Evolutionary conservation across 2,888 invertebrate genomes (phyloP).

Genomic region (Philereme vetulata): DNA sequence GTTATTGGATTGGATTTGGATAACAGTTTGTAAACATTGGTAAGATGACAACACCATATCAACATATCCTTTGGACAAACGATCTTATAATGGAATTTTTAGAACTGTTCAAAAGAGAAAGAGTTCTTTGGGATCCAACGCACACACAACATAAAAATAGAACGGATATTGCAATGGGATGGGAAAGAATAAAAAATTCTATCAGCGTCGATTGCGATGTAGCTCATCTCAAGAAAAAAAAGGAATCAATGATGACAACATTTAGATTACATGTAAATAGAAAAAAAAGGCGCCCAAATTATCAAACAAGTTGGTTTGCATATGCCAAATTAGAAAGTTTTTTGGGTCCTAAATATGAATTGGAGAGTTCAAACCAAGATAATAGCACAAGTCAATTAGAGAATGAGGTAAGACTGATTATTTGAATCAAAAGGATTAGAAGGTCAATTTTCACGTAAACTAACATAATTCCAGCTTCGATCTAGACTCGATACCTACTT

Average conservation of each 20-base stretch:
- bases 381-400: slow-evolving; percentile 52
- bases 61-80: slow-evolving; percentile 66
- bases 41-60: slow-evolving; percentile 26
- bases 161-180: slow-evolving; percentile 64
- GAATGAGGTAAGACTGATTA: background rate
- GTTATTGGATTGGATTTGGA: background rate
- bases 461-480: too few relatives aligned
- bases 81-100: slow-evolving; percentile 69
- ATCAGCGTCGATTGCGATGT: slow-evolving; percentile 61
- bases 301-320: slow-evolving; percentile 72
- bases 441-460: too few relatives aligned
- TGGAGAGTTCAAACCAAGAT: slow-evolving; percentile 63
- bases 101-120: slow-evolving; percentile 66
- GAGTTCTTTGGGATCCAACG: slow-evolving; percentile 71
- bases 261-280: slow-evolving; percentile 66
- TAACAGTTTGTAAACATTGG: too few relatives aligned
- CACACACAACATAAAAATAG: slow-evolving; percentile 66
- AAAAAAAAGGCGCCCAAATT: slow-evolving; percentile 52
- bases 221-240: slow-evolving; percentile 71
- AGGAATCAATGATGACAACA: slow-evolving; percentile 75
- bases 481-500: too few relatives aligned
- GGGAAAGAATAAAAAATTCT: slow-evolving; percentile 66
- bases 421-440: too few relatives aligned
- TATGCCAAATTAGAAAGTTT: slow-evolving; percentile 74
- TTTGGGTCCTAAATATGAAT: slow-evolving; percentile 70